Base-by-base conservation (phyloP, 2,888 invertebrate species). In the Tryphoninae sp. region DNA sequence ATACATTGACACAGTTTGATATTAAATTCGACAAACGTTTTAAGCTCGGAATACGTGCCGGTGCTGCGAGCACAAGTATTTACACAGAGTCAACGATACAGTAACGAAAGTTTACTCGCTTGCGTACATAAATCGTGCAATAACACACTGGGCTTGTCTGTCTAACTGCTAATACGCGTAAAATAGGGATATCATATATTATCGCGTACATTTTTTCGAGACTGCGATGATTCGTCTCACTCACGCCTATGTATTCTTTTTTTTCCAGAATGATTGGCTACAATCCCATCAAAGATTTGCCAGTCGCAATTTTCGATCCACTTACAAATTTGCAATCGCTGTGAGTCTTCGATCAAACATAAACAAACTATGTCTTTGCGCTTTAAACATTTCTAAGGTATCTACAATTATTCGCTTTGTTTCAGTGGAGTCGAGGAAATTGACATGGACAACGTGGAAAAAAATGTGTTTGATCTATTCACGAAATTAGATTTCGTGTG, bases 361-460 rank as follows among this genome's bases (percentile, higher is more conserved):
- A 71, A 19, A 2, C 33, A 22, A 53, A 67, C 6, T 73, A 59
- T 64, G 64, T 81, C 16, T 78, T 68, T 58, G 3, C 40, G 13
- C 22, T 68, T 49, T 42, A 45, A n/a, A 11, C 19, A 67, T 26
- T 23, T 7, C n/a, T 7, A 7, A 69, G 3, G 49, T 23, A 19
- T 33, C 2, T 11, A 13, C 19, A 8, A 67, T 16, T 42, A 62
- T 62, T 16, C 13, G 19, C 23, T 2, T 22, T 53, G 23, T 51
- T n/a, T 16, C 45, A 94, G 94, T 64, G 93, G 94, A 84, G 88
- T 95, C 33, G 93, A 94, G 74, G 94, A 93, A 2, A 93, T 95
- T 23, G 93, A 93, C 69, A 92, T 93, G 75, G 88, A 92, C 9
- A 89, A 92, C 80, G 93, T 94, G 9, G 92, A 94, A 68, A 92